Evolutionary conservation across 2,113 vertebrate genomes (phyloP), one percentile per base, ranked within the genome.

Genomic region (Melanotaenia duboulayi): DNA sequence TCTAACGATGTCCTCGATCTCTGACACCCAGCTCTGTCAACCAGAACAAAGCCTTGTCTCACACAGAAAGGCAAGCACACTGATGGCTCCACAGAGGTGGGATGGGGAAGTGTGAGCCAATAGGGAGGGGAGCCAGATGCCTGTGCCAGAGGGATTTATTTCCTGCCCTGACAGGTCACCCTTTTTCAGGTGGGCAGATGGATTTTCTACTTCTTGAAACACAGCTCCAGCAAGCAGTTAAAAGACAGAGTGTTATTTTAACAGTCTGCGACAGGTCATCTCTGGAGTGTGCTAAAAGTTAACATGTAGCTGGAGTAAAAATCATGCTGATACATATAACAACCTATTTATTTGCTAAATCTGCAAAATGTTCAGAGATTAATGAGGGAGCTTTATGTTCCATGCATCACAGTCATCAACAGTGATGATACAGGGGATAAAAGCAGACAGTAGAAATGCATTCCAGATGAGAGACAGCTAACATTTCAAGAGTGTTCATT

Each of bases 1-100:
- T 71, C 82, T 92, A 88, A 92, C 64, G 61, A 90, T 88, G 84
- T 91, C 52, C 81, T 88, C 81, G 76, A 87, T 89, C 87, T 84
- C 80, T 86, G 85, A 89, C 85, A 88, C 62, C 64, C 64, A 63
- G 87, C 88, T 87, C 85, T 85, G 87, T 91, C 89, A 89, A 68
- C 85, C 84, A 86, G 84, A 89, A 91, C 86, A 91, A 92, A 92
- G 85, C 81, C 79, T 83, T 28, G 35, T 71, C 83, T 84, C 76
- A 78, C 86, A 82, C 84, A 88, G 85, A 83, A 37, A 85, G 74
- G 71, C 74, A 58, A 63, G 85, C 88, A 73, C 82, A 67, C 83
- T 76, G 85, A 85, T 65, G 57, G 85, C 88, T 84, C 83, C 78
- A 46, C 49, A 60, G 74, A 84, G 82, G 70, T 74, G 60, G 77